These are phyloP conservation scores for Tachina grossa DNA, from an alignment of 2,888 invertebrate genomes.

Conservation along the genomic window DNA sequence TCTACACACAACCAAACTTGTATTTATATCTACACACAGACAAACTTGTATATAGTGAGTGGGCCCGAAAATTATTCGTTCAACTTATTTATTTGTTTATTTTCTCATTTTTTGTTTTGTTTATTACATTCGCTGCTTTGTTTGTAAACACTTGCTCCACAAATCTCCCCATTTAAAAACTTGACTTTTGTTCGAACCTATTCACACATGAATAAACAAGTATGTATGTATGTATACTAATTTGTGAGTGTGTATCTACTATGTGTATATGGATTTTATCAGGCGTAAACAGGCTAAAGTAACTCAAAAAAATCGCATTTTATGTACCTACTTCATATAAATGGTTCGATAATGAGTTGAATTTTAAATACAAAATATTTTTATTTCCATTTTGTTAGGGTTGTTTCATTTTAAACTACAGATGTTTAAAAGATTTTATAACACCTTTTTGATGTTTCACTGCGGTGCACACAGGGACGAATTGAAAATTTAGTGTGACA, in stretches of 20 bases:
- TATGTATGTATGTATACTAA: not conserved
- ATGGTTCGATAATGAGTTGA: constrained; percentile 43
- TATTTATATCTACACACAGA: not conserved
- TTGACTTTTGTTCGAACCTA: constrained; percentile 23
- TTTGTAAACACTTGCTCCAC: constrained; percentile 40
- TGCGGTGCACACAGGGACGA: too few relatives aligned
- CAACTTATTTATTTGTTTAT: constrained; percentile 27
- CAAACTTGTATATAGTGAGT: not conserved
- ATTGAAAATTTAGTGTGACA: too few relatives aligned
- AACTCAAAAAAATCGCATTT: constrained; percentile 23
- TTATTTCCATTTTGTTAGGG: not conserved
- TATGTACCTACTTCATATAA: not conserved
- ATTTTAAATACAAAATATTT: not conserved
- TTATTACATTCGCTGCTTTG: constrained; percentile 47
- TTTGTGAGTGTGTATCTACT: not conserved
- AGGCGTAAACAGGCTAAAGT: constrained; percentile 23
- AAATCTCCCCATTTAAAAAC: constrained; percentile 35
- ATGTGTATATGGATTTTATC: not conserved
- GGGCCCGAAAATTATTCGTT: constrained; percentile 16
- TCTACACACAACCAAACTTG: too few relatives aligned
- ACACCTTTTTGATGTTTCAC: too few relatives aligned
- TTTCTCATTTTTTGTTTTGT: constrained; percentile 55
- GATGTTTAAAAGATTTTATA: not conserved
- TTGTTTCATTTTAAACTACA: constrained; percentile 2
- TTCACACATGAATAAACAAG: not conserved